Conservation (phyloP, 2,888 invertebrate species). For the Leptura quadrifasciata region DNA sequence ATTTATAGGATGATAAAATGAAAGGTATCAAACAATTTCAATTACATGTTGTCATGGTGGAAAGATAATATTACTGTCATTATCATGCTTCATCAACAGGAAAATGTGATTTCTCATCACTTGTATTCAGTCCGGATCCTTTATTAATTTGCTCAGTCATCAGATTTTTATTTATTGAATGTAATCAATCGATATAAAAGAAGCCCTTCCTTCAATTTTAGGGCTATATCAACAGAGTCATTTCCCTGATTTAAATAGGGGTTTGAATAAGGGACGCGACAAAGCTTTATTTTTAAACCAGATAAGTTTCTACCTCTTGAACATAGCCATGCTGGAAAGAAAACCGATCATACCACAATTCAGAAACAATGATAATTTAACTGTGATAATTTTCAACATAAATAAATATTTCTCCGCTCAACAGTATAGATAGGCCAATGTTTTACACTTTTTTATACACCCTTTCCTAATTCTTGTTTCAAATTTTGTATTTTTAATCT, state of each 20-base stretch:
- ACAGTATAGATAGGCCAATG: no score
- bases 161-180: background rate
- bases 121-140: background rate
- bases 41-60: background rate
- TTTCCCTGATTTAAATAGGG: background rate
- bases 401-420: no score
- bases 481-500: no score
- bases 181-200: constrained; percentile 6
- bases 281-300: background rate
- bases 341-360: no score
- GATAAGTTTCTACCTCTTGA: background rate
- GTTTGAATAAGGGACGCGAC: background rate
- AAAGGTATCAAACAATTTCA: background rate
- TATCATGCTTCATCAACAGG: constrained; percentile 4
- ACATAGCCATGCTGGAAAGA: no score
- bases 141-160: constrained; percentile 3
- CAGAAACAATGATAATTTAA: no score
- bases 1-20: background rate
- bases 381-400: no score
- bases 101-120: constrained; percentile 4
- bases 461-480: no score
- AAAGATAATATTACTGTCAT: background rate
- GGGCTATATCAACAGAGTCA: background rate
- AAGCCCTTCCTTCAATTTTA: background rate
- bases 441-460: no score